Conservation (phyloP, 2,113 vertebrate genomes). For the Melozone crissalis region DNA sequence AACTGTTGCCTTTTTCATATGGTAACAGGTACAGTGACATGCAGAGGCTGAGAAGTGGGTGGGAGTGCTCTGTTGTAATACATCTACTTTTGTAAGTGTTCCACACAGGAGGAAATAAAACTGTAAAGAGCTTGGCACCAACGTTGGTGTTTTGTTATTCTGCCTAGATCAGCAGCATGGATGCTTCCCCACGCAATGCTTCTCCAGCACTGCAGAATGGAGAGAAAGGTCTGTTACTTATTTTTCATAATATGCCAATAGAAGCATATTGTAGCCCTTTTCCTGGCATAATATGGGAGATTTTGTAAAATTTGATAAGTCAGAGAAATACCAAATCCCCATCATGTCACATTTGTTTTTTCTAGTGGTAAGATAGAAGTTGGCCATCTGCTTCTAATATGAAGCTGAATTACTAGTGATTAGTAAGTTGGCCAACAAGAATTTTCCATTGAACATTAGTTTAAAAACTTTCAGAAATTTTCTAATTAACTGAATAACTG, state of each 20-base stretch:
- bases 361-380: not conserved
- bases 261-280: not conserved
- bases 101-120: not conserved
- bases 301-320: not conserved
- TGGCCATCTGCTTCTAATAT: not conserved
- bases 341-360: not conserved
- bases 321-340: not conserved
- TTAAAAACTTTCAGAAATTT: not conserved
- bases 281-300: not conserved
- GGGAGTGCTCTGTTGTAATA: not conserved
- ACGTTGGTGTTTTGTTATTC: not conserved
- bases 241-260: not conserved
- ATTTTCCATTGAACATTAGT: not conserved
- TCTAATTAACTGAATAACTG: not conserved
- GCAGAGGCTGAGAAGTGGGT: not conserved
- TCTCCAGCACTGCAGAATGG: conserved; percentile 91
- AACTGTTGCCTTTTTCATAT: not conserved
- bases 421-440: not conserved
- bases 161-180: conserved; percentile 82
- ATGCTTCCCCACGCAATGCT: conserved; percentile 91
- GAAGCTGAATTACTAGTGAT: not conserved
- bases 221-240: conserved; percentile 86
- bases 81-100: not conserved
- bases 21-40: not conserved
- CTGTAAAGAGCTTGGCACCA: not conserved